A percentile compares a stretch with the other conserved stretches of the same genome.
phyloP scores from a whole-genome alignment of 2,888 invertebrate genomes.

The Brachypalpus laphriformis region DNA sequence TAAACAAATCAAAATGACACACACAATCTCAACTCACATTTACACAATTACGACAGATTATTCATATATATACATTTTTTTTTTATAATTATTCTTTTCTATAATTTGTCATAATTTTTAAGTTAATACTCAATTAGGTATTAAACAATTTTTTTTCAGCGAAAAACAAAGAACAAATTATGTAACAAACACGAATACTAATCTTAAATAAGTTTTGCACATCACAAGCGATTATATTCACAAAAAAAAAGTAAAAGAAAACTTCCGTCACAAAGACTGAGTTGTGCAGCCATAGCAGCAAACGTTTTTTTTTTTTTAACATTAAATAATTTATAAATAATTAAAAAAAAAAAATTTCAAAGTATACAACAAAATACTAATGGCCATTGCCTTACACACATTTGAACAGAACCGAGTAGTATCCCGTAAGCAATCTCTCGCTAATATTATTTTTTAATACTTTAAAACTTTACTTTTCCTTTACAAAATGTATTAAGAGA shows the following conservation, averaged over 20 bases:
- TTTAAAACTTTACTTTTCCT: background rate
- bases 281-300: constrained; percentile 70
- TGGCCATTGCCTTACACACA: constrained; percentile 5
- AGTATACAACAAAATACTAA: constrained; percentile 1
- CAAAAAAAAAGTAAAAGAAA: constrained; percentile 35
- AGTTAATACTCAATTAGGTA: constrained; percentile 52
- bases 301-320: constrained; percentile 53
- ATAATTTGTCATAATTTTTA: constrained; percentile 59
- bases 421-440: constrained; percentile 4
- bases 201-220: constrained; percentile 48
- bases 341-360: background rate
- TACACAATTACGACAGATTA: constrained; percentile 46
- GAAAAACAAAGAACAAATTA: constrained; percentile 11
- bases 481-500: background rate
- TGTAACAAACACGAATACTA: constrained; percentile 51
- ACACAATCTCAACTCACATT: constrained; percentile 69
- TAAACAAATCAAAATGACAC: constrained; percentile 67
- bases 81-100: constrained; percentile 28
- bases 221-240: constrained; percentile 46
- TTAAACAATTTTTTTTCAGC: constrained; percentile 37
- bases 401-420: constrained; percentile 18
- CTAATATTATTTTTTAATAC: background rate
- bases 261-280: constrained; percentile 73
- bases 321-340: constrained; percentile 41
- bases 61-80: constrained; percentile 53